Conservation (phyloP, 1,140 invertebrate genomes). For the Conopomorpha cramerella region DNA sequence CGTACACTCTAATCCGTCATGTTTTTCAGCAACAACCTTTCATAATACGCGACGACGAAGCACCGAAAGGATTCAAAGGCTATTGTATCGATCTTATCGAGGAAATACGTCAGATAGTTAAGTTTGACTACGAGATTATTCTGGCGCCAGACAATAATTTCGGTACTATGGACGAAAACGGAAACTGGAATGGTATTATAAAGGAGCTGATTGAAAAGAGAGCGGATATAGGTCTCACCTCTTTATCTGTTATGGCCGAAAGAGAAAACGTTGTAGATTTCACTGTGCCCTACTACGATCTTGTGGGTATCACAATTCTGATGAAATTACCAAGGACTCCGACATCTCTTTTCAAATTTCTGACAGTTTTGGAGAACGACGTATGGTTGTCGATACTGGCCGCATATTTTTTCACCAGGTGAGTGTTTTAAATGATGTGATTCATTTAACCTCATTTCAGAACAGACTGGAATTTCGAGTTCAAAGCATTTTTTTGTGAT, state of each 20-base stretch:
- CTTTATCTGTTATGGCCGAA: constrained; percentile 92
- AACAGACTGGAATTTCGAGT: no score
- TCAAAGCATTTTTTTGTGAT: no score
- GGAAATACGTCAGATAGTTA: constrained; percentile 78
- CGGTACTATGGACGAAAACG: constrained; percentile 83
- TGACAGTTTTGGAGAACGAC: constrained; percentile 93
- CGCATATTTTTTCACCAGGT: constrained; percentile 93
- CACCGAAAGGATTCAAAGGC: constrained; percentile 76
- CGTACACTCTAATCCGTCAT: no score
- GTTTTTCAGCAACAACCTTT: constrained; percentile 93
- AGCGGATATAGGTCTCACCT: constrained; percentile 87
- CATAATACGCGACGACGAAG: constrained; percentile 72
- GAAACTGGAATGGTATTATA: constrained; percentile 92
- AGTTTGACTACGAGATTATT: constrained; percentile 89
- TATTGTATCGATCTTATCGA: constrained; percentile 94
- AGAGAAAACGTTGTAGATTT: constrained; percentile 94
- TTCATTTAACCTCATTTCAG: no score
- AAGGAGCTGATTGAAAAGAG: constrained; percentile 87
- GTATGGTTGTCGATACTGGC: constrained; percentile 96
- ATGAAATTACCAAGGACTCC: constrained; percentile 80
- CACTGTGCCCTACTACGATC: constrained; percentile 93
- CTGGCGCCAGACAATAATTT: constrained; percentile 79
- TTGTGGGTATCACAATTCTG: constrained; percentile 92
- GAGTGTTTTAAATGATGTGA: no score
- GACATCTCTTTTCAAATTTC: constrained; percentile 94